Base-by-base conservation (phyloP, 2,888 invertebrate species). In the Thereva nobilitata region DNA sequence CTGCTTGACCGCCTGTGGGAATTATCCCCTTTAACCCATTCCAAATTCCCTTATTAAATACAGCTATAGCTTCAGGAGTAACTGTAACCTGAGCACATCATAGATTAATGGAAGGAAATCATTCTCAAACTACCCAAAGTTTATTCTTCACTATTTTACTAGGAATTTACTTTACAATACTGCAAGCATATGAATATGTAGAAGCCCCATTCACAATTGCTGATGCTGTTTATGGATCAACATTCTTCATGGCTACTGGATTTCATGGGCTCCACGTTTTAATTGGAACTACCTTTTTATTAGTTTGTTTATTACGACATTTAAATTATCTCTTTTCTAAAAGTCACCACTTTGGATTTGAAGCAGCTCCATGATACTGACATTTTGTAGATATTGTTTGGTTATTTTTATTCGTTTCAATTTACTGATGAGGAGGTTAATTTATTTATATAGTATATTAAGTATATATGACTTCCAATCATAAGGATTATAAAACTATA, bases 211-310 rank as follows among this genome's bases (percentile, higher is more conserved):
- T 87, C 78, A 76, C 83, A 70, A 84, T 87, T 74, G 77, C 83
- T 4, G 86, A 86, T 76, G 84, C 87, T 72, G 80, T 86, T 73
- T 90, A 87, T 80, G 89, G 89, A 0, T 85, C 87, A 57, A 84
- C 85, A 53, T 91, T 90, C 82, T 90, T 86, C 84, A 83, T 90
- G 76, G 85, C 88, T 65, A 91, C 89, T 68, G 90, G 90, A 79
- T 90, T 91, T 42, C 90, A 91, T 76, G 90, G 89, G 3, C 10
- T 89, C 63, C 90, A 90, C 83, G 89, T 90, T 52, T 81, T 90
- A 73, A 85, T 87, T 77, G 87, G 86, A 71, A 83, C 84, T 35
- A 77, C 82, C 34, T 87, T 87, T 73, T 73, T 87, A 74, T 64
- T 78, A 72, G 74, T 84, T 63, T 84, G 84, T 76, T 76, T 84